Base-by-base conservation (phyloP, 2,888 invertebrate genomes). In the Neoaliturus tenellus region DNA sequence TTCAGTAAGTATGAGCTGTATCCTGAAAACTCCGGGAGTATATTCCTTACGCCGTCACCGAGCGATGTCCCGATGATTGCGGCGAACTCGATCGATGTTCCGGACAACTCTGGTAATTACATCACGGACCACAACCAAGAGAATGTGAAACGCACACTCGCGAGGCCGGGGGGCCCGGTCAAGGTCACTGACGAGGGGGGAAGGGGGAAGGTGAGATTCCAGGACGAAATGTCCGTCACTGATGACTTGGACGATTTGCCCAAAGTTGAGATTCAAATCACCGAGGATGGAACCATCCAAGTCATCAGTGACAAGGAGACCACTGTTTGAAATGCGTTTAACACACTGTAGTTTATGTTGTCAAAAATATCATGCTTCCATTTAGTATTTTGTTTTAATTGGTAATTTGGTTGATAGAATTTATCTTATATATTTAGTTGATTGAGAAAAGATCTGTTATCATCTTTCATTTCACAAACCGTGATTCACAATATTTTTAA, bases 221-320 rank as follows among this genome's bases (percentile, higher is more conserved):
- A 90, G 0, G 92, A 92, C 90, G 91, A 91, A 88, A 84, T 85
- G 78, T 85, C 85, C 73, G 39, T 84, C 41, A 85, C 86, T 83
- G 84, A 84, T 25, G 87, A 86, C 5, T 91, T 92, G 69, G 89
- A 90, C 28, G 90, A 91, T 0, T 86, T 87, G 33, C 93, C 94
- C 87, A 93, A 94, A 58, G 95, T 96, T 10, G 93, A 95, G 88
- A 93, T 95, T 91, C 94, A 95, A 88, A 91, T 96, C 87, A 95
- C 95, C 1, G 95, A 95, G 89, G 95, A 95, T 89, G 95, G 95
- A 0, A 86, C 86, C 55, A 95, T 96, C 87, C 94, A 95, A 90
- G 95, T 96, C 80, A 95, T 95, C 69, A 95, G 95, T 88, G 95
- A 96, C 88, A 94, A 95, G 20, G 96, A 96, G 89, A 95, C 95